These are phyloP conservation scores for Magallana angulata DNA, from an alignment of 1,140 invertebrate species.

Conservation along the genomic window DNA sequence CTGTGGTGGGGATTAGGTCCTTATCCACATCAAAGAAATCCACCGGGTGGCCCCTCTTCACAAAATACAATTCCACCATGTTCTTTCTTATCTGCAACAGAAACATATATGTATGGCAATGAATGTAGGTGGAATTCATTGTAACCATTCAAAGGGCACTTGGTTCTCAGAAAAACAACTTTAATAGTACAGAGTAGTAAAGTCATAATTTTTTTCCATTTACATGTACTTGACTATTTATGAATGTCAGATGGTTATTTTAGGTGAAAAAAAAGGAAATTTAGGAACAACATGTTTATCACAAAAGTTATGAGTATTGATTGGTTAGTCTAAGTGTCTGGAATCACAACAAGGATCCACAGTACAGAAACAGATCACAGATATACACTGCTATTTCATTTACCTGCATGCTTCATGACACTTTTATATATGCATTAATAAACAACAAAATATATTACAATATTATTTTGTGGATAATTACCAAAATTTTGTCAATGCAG, in stretches of 20 bases:
- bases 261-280: too few species aligned
- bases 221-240: too few species aligned
- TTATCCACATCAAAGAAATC: conserved; percentile 44
- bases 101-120: neutral
- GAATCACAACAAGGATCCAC: neutral
- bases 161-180: too few species aligned
- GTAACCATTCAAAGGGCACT: too few species aligned
- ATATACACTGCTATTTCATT: neutral
- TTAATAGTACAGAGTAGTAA: too few species aligned
- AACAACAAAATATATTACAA: neutral
- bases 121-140: neutral
- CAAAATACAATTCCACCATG: conserved; percentile 61
- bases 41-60: conserved; percentile 46
- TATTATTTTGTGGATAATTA: neutral
- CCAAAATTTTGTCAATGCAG: conserved; percentile 28
- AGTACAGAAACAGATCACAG: neutral
- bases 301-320: neutral
- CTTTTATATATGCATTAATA: too few species aligned
- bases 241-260: too few species aligned
- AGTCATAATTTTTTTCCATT: too few species aligned
- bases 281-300: neutral
- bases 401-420: neutral
- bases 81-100: conserved; percentile 57
- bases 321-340: neutral
- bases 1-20: conserved; percentile 56